Percentiles rank a stretch among this genome's conserved stretches.
phyloP scores from a whole-genome alignment of 2,797 vertebrate species.

The Sebastes ruberrimus region DNA sequence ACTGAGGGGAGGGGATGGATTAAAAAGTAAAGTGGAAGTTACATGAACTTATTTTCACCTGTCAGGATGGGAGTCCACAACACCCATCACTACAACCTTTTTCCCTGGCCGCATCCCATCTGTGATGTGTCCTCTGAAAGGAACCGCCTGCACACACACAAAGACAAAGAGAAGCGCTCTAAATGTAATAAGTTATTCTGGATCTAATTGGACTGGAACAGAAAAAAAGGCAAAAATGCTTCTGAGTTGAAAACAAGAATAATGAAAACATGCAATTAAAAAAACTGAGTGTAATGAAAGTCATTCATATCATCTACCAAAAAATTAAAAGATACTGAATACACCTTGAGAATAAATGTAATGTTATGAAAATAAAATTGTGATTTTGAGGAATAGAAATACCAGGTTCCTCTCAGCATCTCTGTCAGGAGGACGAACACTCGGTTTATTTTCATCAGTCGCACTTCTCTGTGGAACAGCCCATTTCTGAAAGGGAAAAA shows the following conservation, averaged over 20 bases:
- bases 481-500: constrained; percentile 46
- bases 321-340: not conserved
- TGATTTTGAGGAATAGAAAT: not conserved
- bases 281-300: not conserved
- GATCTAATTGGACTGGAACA: not conserved
- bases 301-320: not conserved
- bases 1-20: not conserved
- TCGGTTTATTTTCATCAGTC: not conserved
- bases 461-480: constrained; percentile 22
- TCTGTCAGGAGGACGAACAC: not conserved
- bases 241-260: not conserved
- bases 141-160: constrained; percentile 84
- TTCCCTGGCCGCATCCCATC: constrained; percentile 92
- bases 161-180: too few species aligned
- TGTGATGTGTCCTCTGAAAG: constrained; percentile 92
- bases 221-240: not conserved
- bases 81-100: constrained; percentile 90
- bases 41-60: constrained; percentile 77
- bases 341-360: not conserved
- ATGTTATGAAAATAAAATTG: not conserved
- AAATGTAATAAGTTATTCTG: not conserved
- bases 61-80: constrained; percentile 89
- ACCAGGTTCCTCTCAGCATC: constrained; percentile 43
- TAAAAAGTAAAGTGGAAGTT: not conserved
- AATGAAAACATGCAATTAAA: not conserved